Evolutionary conservation across 2,888 invertebrate genomes (phyloP).

Genomic region (Oegoconia quadripuncta): DNA sequence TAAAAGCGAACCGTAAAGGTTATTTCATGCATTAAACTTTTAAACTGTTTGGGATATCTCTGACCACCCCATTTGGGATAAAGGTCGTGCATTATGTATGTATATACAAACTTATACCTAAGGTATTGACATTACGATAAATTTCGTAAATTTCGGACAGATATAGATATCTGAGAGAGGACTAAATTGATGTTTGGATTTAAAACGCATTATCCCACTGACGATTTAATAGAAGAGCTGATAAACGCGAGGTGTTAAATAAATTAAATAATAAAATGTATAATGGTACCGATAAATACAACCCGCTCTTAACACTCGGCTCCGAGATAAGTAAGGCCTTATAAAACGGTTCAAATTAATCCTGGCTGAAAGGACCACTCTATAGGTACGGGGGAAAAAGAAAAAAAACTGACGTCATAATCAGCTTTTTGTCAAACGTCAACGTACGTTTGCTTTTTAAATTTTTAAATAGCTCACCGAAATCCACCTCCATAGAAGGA

Average conservation of each 20-base stretch:
- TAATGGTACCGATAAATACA: constrained; percentile 76
- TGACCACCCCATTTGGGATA: too few relatives aligned
- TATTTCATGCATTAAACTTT: too few relatives aligned
- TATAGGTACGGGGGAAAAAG: constrained; percentile 40
- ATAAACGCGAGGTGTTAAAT: constrained; percentile 73
- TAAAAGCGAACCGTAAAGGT: too few relatives aligned
- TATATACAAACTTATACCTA: neutral
- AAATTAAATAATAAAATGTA: constrained; percentile 78
- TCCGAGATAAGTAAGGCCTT: constrained; percentile 73
- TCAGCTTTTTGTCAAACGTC: constrained; percentile 78
- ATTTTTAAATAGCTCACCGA: constrained; percentile 64
- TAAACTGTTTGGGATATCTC: too few relatives aligned
- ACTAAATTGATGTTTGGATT: constrained; percentile 62
- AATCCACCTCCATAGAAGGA: constrained; percentile 36
- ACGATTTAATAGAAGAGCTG: constrained; percentile 74
- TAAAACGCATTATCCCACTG: constrained; percentile 66
- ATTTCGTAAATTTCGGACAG: neutral
- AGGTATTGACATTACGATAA: neutral
- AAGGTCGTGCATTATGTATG: too few relatives aligned
- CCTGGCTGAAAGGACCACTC: constrained; percentile 67
- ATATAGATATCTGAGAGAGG: constrained; percentile 44
- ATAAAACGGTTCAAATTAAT: constrained; percentile 76
- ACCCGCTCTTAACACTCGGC: constrained; percentile 65
- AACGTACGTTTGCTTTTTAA: constrained; percentile 65
- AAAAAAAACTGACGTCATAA: constrained; percentile 74